Evolutionary conservation across 2,797 vertebrate species (phyloP), one percentile per base, ranked within the genome.

Genomic region (Sciurus carolinensis): DNA sequence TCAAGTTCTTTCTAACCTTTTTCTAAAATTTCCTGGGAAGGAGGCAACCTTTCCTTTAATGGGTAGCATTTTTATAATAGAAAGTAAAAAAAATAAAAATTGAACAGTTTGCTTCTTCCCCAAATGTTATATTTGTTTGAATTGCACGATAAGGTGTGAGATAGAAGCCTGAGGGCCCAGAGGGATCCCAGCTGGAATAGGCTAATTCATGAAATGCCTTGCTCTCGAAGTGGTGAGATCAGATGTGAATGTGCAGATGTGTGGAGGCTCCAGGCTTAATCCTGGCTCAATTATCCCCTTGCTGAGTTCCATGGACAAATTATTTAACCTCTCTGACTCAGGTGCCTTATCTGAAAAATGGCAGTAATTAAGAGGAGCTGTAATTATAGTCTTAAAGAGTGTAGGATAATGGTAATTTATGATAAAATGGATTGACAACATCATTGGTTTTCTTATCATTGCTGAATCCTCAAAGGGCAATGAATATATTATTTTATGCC

Each of bases 291-390:
- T 93, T 90, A 85, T 95, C 80, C 67, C 64, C 62, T 87, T 87
- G 91, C 93, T 93, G 95, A 93, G 82, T 90, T 94, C 85, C 64
- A 12, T 54, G 54, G 75, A 94, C 79, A 86, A 77, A 87, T 96
- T 88, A 80, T 93, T 97, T 95, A 93, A 97, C 96, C 91, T 96
- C 66, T 97, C 76, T 96, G 84, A 97, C 87, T 97, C 91, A 82
- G 84, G 91, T 91, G 71, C 73, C 91, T 91, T 92, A 95, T 93
- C 90, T 97, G 91, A 90, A 95, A 96, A 96, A 94, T 97, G 86
- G 57, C 44, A 26, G 91, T 84, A 93, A 97, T 97, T 96, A 96
- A 95, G 76, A 90, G 18, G 81, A 94, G 69, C 90, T 92, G 52
- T 93, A 96, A 97, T 97, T 95, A 87, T 11, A 72, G 72, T 75